These are phyloP conservation scores for Panthera uncia DNA, from an alignment of 2,113 vertebrate species.

Conservation along the genomic window DNA sequence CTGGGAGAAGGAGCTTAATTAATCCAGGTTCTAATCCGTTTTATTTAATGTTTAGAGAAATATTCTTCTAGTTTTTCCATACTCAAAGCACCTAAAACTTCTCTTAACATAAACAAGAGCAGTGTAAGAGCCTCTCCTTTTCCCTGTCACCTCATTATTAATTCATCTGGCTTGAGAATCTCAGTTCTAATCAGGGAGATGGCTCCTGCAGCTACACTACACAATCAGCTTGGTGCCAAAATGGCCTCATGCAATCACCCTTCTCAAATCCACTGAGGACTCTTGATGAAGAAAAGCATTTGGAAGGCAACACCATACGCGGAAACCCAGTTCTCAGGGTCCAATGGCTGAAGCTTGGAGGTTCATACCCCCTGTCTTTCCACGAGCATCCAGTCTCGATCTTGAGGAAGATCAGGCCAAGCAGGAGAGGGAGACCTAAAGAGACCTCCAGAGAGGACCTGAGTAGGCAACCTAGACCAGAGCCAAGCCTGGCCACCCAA, in stretches of 20 bases:
- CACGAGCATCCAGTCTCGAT: background rate
- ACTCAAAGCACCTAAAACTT: slow-evolving; percentile 58
- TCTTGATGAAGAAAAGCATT: slow-evolving; percentile 60
- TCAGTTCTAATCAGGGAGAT: slow-evolving; percentile 73
- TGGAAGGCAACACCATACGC: background rate
- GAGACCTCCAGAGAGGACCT: background rate
- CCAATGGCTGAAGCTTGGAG: background rate
- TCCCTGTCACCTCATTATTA: slow-evolving; percentile 64
- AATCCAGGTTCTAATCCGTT: slow-evolving; percentile 60
- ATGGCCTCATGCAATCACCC: slow-evolving; percentile 57
- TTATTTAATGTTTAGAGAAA: slow-evolving; percentile 67
- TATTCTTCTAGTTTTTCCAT: background rate
- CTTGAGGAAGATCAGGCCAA: background rate
- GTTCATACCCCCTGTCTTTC: background rate
- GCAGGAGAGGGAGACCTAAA: background rate
- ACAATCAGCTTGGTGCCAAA: slow-evolving; percentile 63
- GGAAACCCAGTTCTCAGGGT: background rate
- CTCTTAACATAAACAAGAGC: slow-evolving; percentile 71
- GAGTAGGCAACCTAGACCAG: background rate
- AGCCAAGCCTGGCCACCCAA: background rate
- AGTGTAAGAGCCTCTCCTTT: slow-evolving; percentile 48
- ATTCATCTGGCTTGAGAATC: slow-evolving; percentile 74
- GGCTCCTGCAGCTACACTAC: slow-evolving; percentile 56
- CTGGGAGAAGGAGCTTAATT: slow-evolving; percentile 70
- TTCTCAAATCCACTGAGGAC: slow-evolving; percentile 24